A percentile compares a stretch with the other conserved stretches of the same genome.
phyloP scores from a whole-genome alignment of 37 sponge, comb jelly and placozoan species.

The Bolinopsis microptera region DNA sequence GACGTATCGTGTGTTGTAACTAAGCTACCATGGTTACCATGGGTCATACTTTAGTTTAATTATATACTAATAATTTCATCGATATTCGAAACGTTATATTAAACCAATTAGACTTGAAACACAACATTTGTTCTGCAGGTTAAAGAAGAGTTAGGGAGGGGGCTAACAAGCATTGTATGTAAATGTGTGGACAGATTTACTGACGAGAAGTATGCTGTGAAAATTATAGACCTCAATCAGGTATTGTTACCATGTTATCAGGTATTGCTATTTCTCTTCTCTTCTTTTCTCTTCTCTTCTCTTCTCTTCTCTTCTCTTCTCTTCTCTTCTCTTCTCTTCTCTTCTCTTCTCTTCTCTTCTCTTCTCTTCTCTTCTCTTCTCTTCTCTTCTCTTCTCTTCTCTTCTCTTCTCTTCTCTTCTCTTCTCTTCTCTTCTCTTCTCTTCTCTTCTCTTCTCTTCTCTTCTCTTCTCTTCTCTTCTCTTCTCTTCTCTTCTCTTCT shows the following conservation, averaged over 20 bases:
- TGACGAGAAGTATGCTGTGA: conserved; percentile 31
- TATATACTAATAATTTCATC: no score
- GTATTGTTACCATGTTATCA: no score
- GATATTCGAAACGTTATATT: no score
- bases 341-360: neutral
- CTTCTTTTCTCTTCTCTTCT: neutral
- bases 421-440: neutral
- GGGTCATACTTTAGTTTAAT: no score
- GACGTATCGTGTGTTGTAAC: no score
- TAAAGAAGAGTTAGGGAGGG: conserved; percentile 14
- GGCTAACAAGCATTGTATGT: conserved; percentile 8
- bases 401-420: neutral
- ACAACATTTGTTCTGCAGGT: no score
- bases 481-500: neutral
- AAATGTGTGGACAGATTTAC: conserved; percentile 35
- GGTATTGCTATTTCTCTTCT: no score
- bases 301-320: neutral
- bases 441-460: neutral
- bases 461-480: neutral
- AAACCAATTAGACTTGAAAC: no score
- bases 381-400: neutral
- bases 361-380: neutral
- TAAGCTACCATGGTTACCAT: no score
- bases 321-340: neutral
- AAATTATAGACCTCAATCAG: conserved; percentile 12